Evolutionary conservation across 2,888 invertebrate genomes (phyloP), one percentile per base, ranked within the genome.

Genomic region (Platypus cylindrus): DNA sequence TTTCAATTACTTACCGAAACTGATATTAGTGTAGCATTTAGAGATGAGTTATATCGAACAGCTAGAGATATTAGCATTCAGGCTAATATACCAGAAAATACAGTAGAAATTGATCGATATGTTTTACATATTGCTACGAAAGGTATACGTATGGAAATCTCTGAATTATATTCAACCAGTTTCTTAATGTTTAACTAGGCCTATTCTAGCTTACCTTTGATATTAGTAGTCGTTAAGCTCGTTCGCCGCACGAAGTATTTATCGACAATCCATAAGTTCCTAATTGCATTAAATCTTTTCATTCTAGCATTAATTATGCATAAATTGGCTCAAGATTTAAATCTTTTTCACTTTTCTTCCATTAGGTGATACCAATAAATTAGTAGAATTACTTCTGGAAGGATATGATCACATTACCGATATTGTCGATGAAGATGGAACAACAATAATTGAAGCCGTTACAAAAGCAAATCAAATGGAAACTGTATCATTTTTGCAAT

Each of bases 381-480:
- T 82, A 36, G 71, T 76, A 16, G 76, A 80, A 49, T 60, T 85
- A 8, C 54, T 86, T 9, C 53, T 84, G 33, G 83, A 84, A 59
- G 90, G 90, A 1, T 91, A 90, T 54, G 86, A 89, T 53, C 87
- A 87, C 48, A 79, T 90, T 34, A 59, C 85, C 30, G 86, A 86
- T 53, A 68, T 85, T 3, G 67, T 72, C 3, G 85, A 87, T 51
- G 79, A 79, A 31, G 75, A 73, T 9, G 78, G 75, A 2, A 66
- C 68, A 2, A 64, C 74, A 2, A 78, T 89, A 34, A 58, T 75
- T 2, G 78, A 84, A 34, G 71, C 84, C 3, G 75, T 79, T 1
- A 66, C 71, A 4, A 70, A 74, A 37, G 71, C 81, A 7, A 75
- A 75, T 3, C 75, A 80, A 45, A 64, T 66, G 2, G 71, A 78